phyloP scores from a whole-genome alignment of 92 coral and sea anemone species.

The Porites lobata region DNA sequence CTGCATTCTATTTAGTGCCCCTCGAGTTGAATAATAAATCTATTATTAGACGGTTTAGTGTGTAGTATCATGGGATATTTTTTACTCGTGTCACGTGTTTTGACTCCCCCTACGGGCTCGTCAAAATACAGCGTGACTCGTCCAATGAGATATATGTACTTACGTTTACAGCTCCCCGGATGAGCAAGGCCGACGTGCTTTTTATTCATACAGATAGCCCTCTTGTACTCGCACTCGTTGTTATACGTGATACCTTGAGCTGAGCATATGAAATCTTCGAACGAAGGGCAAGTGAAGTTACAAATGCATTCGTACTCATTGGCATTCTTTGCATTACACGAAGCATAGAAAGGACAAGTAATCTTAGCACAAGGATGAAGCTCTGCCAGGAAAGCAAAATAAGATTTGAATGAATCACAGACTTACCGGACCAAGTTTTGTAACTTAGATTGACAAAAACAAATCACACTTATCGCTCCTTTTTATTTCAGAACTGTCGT shows the following conservation, averaged over 20 bases:
- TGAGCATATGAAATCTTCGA: constrained; percentile 75
- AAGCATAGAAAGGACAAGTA: constrained; percentile 67
- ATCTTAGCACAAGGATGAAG: constrained; percentile 74
- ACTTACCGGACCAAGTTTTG: no score
- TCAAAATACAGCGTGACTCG: no score
- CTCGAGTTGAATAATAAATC: no score
- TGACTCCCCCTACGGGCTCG: no score
- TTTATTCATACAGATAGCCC: constrained; percentile 63
- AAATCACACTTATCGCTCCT: no score
- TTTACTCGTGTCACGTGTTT: no score
- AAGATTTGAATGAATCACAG: no score
- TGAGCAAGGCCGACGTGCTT: constrained; percentile 76
- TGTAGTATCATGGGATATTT: no score
- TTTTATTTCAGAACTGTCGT: no score
- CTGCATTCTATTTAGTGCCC: no score
- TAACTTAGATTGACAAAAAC: no score
- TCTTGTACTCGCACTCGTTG: constrained; percentile 74
- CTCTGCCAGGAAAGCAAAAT: constrained; percentile 34
- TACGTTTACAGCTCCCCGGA: constrained; percentile 87
- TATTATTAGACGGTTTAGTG: no score
- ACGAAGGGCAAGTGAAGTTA: constrained; percentile 70
- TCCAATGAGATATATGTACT: constrained; percentile 14
- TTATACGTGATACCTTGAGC: constrained; percentile 68
- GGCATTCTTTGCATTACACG: constrained; percentile 73
- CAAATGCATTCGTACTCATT: constrained; percentile 65